Evolutionary conservation across 2,113 vertebrate genomes (phyloP), one percentile per base, ranked within the genome.

Genomic region (Oenanthe oenanthe): DNA sequence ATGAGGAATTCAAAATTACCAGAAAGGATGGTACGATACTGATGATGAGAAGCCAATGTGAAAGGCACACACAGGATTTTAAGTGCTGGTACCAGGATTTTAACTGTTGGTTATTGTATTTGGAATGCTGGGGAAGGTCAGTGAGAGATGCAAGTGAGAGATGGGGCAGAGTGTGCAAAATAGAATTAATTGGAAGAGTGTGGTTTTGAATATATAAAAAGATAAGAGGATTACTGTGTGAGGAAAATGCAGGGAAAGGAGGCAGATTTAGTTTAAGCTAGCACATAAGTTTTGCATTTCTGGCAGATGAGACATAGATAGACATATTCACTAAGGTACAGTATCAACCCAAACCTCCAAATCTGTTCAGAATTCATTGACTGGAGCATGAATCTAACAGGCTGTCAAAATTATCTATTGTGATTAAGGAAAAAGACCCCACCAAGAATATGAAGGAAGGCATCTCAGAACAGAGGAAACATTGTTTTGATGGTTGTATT

Each of bases 351-450:
- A 66, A 71, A 71, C 12, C 25, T 54, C 53, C 20, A 56, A n/a
- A 45, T 62, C 60, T 51, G 26, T 42, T 84, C 45, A 34, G 34
- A 63, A 40, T 70, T 90, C 15, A 22, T 54, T 83, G 48, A 38
- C 0, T 60, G 36, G 16, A 43, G 26, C 17, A 36, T 19, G 32
- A 60, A 56, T 36, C 36, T 72, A 22, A 31, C 19, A 22, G 51
- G 31, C 58, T 68, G 13, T 48, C 45, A 40, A 79, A 68, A 70
- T 31, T 36, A 8, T 25, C 4, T 77, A 9, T 48, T 73, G 7
- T 61, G 29, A 57, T 79, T 73, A 57, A 40, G 25, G 12, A 16
- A 32, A 78, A 70, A 26, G 1, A 32, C 0, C 2, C 1, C 2
- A 17, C 0, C 22, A 85, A 5, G 21, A 65, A 6, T 11, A 36